Evolutionary conservation across 2,113 vertebrate species (phyloP).

Genomic region (Octodon degus): DNA sequence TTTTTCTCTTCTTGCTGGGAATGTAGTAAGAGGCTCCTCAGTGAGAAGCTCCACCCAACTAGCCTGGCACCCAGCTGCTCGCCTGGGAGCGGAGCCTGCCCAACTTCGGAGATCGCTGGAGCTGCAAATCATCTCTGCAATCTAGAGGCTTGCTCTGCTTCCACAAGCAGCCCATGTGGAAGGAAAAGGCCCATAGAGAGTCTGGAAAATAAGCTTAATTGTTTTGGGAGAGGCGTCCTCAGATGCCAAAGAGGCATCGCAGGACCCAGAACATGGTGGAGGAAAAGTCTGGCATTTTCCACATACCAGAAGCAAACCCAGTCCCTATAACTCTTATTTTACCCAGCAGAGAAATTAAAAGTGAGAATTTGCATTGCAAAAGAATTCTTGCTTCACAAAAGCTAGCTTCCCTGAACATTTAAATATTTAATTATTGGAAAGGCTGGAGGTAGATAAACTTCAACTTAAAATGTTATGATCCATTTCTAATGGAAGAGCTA

Average conservation of each 20-base stretch:
- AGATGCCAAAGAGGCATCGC: neutral
- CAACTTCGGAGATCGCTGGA: neutral
- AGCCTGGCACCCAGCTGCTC: neutral
- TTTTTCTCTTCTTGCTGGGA: neutral
- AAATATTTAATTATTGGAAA: conserved; percentile 79
- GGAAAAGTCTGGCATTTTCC: neutral
- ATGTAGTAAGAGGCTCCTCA: neutral
- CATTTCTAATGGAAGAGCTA: conserved; percentile 66
- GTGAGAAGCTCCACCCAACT: fast-evolving
- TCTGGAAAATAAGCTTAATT: neutral
- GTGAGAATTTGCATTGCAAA: conserved; percentile 61
- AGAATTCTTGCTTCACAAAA: conserved; percentile 53
- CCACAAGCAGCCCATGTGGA: neutral
- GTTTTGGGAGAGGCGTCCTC: neutral
- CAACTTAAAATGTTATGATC: conserved; percentile 66
- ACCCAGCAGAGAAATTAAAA: conserved; percentile 64
- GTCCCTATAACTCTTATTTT: conserved; percentile 53
- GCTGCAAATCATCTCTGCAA: neutral
- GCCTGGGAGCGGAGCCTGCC: neutral
- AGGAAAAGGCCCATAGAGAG: neutral
- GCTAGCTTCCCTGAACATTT: conserved; percentile 57
- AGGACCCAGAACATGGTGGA: neutral
- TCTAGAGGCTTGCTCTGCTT: neutral
- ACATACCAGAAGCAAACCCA: neutral
- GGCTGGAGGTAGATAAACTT: conserved; percentile 69